Evolutionary conservation across 1,140 invertebrate genomes (phyloP).

Genomic region (Lasaia peninsularis): DNA sequence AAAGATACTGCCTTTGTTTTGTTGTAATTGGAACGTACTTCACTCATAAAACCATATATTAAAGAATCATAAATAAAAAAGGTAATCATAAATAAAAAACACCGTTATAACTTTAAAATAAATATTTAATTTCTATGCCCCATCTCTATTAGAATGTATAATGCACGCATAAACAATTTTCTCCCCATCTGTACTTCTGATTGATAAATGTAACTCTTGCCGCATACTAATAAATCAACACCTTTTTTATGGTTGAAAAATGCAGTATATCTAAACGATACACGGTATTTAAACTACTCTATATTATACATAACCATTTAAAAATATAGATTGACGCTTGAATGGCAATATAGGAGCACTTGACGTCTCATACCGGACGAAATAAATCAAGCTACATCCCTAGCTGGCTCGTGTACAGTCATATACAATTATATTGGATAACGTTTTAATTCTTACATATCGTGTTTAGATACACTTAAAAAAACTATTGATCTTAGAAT

Average conservation of each 20-base stretch:
- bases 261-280: constrained; percentile 13
- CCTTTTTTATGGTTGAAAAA: constrained; percentile 21
- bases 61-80: neutral
- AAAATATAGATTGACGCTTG: constrained; percentile 27
- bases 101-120: neutral
- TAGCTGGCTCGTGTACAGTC: neutral
- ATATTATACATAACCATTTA: constrained; percentile 24
- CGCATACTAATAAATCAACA: constrained; percentile 15
- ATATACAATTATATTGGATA: neutral
- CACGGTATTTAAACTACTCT: constrained; percentile 6
- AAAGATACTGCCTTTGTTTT: too few relatives aligned
- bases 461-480: neutral
- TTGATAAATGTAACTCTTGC: constrained; percentile 6
- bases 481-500: too few relatives aligned
- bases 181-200: constrained; percentile 8
- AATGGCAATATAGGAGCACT: constrained; percentile 20
- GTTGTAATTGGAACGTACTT: too few relatives aligned
- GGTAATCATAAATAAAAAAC: neutral
- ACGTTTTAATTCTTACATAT: neutral
- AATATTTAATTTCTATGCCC: neutral
- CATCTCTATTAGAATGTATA: neutral
- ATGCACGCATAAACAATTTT: constrained; percentile 4
- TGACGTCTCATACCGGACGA: constrained; percentile 14
- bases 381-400: constrained; percentile 18
- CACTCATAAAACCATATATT: too few relatives aligned